Conservation (phyloP, 2,797 vertebrate genomes). For the Halcyon badia region DNA sequence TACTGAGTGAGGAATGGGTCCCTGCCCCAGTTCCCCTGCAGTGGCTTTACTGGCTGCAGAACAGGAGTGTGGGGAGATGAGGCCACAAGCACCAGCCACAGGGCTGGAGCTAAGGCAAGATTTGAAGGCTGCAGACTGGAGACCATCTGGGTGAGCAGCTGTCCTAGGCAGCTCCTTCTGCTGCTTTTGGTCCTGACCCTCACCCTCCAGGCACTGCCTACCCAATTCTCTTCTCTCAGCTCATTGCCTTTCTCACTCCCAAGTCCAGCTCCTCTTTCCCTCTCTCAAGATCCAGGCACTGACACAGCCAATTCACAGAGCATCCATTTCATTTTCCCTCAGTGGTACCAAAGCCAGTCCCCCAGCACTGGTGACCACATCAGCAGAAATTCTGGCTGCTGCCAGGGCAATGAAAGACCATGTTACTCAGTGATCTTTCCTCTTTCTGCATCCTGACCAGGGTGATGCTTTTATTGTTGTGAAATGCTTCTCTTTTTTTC, state of each 20-base stretch:
- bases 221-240: conserved; percentile 7
- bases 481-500: not conserved
- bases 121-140: conserved; percentile 31
- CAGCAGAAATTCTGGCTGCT: not conserved
- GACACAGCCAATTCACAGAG: not conserved
- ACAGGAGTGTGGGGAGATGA: not conserved
- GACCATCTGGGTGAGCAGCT: conserved; percentile 68
- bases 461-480: not conserved
- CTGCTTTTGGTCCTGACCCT: conserved; percentile 60
- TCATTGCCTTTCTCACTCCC: conserved; percentile 5
- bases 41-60: not conserved
- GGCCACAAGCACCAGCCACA: not conserved
- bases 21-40: not conserved
- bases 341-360: not conserved
- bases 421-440: not conserved
- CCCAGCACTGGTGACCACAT: not conserved
- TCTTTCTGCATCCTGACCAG: not conserved
- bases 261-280: not conserved
- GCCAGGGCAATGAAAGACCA: not conserved
- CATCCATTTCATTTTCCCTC: not conserved
- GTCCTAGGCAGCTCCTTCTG: conserved; percentile 63
- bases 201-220: conserved; percentile 52
- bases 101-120: conserved; percentile 24
- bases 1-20: not conserved
- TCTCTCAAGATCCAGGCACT: not conserved